Conservation (phyloP, 2,888 invertebrate genomes). For the Amiota mariae region DNA sequence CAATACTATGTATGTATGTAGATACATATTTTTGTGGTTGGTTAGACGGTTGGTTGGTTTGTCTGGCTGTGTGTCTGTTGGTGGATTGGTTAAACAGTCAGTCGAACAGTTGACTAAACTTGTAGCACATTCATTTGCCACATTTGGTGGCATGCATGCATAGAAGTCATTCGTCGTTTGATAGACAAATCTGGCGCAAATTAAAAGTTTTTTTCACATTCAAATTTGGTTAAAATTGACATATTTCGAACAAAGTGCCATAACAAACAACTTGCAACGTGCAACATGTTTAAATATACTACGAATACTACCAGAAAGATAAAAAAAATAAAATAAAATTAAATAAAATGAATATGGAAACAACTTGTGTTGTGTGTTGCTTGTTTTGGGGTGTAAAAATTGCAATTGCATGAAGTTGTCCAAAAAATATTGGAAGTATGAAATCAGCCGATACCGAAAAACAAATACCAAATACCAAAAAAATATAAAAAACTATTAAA, state of each 20-base stretch:
- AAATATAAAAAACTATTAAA: too few relatives aligned
- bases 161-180: slow-evolving; percentile 6
- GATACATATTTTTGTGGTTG: too few relatives aligned
- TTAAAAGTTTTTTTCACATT: slow-evolving; percentile 27
- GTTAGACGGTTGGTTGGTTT: too few relatives aligned
- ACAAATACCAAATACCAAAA: too few relatives aligned
- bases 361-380: neutral
- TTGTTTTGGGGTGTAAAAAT: slow-evolving; percentile 27
- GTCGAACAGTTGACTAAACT: neutral
- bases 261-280: neutral
- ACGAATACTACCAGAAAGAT: too few relatives aligned
- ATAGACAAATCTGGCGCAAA: slow-evolving; percentile 30
- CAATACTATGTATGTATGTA: neutral
- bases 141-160: slow-evolving; percentile 20
- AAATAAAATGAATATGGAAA: slow-evolving; percentile 1
- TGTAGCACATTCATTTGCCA: neutral
- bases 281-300: neutral
- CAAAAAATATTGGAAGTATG: too few relatives aligned
- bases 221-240: slow-evolving; percentile 29
- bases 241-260: slow-evolving; percentile 20
- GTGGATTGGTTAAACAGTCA: neutral
- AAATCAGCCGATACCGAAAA: too few relatives aligned
- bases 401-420: slow-evolving; percentile 22
- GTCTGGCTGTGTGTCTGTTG: too few relatives aligned
- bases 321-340: neutral